Conservation (phyloP, 2,113 vertebrate genomes). For the Ploceus nigricollis region DNA sequence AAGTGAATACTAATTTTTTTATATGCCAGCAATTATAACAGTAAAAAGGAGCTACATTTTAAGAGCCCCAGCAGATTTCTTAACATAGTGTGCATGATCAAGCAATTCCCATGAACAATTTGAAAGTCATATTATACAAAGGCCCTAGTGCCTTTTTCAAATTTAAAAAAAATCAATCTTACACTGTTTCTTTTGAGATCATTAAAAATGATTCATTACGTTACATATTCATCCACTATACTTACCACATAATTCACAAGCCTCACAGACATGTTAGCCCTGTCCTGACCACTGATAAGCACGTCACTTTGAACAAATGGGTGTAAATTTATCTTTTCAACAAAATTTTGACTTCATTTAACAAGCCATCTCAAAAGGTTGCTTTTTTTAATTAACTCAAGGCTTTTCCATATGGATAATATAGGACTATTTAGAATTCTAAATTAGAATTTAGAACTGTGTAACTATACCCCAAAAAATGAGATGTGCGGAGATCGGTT, state of each 20-base stretch:
- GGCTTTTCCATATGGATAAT: background rate
- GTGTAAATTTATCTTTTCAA: background rate
- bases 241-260: background rate
- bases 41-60: slow-evolving; percentile 16
- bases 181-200: background rate
- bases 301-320: background rate
- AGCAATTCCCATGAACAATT: background rate
- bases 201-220: background rate
- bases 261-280: background rate
- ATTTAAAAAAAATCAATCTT: background rate
- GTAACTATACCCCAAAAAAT: background rate
- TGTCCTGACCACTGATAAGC: background rate
- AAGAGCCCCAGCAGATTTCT: slow-evolving; percentile 22
- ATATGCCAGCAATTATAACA: slow-evolving; percentile 17
- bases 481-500: background rate
- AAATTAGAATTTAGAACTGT: background rate
- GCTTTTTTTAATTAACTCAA: background rate
- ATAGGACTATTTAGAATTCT: background rate
- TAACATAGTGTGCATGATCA: background rate
- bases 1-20: slow-evolving; percentile 32
- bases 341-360: background rate
- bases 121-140: background rate
- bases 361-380: background rate
- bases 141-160: background rate
- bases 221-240: background rate